These are phyloP conservation scores for Pegoplata infirma DNA, from an alignment of 2,888 invertebrate genomes.

Conservation along the genomic window DNA sequence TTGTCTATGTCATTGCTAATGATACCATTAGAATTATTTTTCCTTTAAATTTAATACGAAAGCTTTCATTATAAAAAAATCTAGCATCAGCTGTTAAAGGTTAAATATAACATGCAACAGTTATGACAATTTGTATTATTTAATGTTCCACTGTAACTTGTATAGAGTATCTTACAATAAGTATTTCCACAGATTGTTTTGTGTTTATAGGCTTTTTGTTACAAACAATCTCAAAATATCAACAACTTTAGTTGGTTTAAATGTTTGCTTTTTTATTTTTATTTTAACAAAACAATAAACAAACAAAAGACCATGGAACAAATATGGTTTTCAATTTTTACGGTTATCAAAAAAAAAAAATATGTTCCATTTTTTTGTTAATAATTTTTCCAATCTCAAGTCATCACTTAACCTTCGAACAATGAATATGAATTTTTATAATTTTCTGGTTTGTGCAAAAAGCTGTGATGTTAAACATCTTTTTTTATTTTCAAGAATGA, in stretches of 20 bases:
- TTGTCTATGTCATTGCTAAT: no score
- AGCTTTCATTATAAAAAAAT: no score
- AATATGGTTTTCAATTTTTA: constrained; percentile 22
- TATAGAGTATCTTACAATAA: no score
- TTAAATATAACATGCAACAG: no score
- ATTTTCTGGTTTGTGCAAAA: constrained; percentile 26
- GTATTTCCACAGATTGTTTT: no score
- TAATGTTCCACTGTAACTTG: no score
- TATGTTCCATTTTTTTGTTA: constrained; percentile 29
- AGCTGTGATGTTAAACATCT: constrained; percentile 42
- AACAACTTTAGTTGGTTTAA: constrained; percentile 1
- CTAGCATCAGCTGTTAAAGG: no score
- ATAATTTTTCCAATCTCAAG: constrained; percentile 33
- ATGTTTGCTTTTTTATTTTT: neutral
- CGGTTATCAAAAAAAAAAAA: neutral
- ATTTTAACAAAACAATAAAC: constrained; percentile 7
- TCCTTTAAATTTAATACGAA: no score
- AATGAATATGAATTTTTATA: constrained; percentile 46
- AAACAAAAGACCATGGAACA: constrained; percentile 16
- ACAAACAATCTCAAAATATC: constrained; percentile 1
- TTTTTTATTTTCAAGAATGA: neutral
- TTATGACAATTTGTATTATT: no score
- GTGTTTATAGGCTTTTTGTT: neutral
- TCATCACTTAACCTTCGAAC: constrained; percentile 58
- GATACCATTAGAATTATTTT: no score